A percentile compares a stretch with the other conserved stretches of the same genome.
Conservation (phyloP, 2,113 vertebrate genomes). For the Etia nguti region DNA sequence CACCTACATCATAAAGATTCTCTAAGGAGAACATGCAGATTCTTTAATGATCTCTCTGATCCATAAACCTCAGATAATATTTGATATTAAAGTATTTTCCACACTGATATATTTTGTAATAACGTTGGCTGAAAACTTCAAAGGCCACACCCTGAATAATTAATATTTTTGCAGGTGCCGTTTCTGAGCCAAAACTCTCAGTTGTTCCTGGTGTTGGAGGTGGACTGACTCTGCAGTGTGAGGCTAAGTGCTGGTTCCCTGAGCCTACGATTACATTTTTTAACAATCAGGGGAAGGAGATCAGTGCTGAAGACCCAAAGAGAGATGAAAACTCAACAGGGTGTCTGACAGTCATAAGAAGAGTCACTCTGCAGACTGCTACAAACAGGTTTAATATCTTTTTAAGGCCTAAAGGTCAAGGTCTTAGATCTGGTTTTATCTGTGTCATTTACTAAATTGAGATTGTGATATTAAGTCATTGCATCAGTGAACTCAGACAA, state of each 20-base stretch:
- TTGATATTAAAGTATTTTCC: not conserved
- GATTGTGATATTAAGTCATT: not conserved
- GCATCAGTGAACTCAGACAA: not conserved
- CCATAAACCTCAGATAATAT: not conserved
- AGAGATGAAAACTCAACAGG: fast-evolving
- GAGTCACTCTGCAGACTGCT: fast-evolving
- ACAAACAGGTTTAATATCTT: not conserved
- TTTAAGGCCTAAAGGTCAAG: not conserved
- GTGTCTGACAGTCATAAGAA: not conserved
- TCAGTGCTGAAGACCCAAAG: fast-evolving
- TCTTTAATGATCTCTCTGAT: not conserved
- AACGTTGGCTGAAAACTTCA: not conserved
- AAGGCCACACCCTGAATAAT: not conserved
- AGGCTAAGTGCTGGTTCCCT: not conserved
- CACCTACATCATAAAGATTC: too few species aligned
- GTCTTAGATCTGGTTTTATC: not conserved
- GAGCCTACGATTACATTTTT: not conserved
- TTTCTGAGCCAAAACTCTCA: not conserved
- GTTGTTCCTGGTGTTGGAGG: fast-evolving
- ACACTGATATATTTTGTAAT: not conserved
- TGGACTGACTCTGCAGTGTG: not conserved
- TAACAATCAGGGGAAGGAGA: not conserved
- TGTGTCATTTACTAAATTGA: not conserved
- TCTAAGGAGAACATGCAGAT: not conserved
- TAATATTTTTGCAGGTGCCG: fast-evolving